Evolutionary conservation across 2,888 invertebrate genomes (phyloP), one percentile per base, ranked within the genome.

Genomic region (Watsonalla cultraria): DNA sequence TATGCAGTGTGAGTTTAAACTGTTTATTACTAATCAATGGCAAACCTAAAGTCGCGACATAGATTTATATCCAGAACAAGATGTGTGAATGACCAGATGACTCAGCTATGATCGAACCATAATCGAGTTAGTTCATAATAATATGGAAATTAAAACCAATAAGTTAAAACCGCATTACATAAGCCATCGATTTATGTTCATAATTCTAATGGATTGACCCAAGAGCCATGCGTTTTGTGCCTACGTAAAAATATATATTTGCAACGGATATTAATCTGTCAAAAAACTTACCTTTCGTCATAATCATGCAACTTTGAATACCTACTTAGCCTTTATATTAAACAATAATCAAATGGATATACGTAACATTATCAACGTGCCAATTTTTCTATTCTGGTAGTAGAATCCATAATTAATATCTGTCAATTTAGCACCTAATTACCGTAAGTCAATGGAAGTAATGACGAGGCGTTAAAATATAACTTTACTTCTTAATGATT

Each of bases 241-340:
- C 15, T 37, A 49, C 37, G 9, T 42, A 42, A 14, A 49, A 39
- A 49, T 49, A 15, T 37, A 35, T 14, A 49, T 49, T 49, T 37
- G 37, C 49, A 37, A 49, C 49, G 14, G 15, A 37, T 15, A 49
- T 49, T 37, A 49, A 49, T 49, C 39, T 49, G 15, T 49, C 49
- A 49, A 49, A n/a, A 14, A 11, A 5, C 14, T 11, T 11, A 11
- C 11, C 9, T 42, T 11, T 42, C 42, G 42, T 42, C 42, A 42
- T 42, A 11, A 42, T 42, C 11, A 11, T 11, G 11, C 11, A 42
- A 42, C 42, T 42, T 8, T 11, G 42, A 0, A 24, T 24, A 24
- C 24, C 24, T 24, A 24, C 24, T 24, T 24, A 24, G 24, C 24
- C 24, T 46, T 46, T 46, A 24, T 46, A 8, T 7, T 9, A 5